Base-by-base conservation (phyloP, 2,113 vertebrate species). In the Lophochroa leadbeateri region DNA sequence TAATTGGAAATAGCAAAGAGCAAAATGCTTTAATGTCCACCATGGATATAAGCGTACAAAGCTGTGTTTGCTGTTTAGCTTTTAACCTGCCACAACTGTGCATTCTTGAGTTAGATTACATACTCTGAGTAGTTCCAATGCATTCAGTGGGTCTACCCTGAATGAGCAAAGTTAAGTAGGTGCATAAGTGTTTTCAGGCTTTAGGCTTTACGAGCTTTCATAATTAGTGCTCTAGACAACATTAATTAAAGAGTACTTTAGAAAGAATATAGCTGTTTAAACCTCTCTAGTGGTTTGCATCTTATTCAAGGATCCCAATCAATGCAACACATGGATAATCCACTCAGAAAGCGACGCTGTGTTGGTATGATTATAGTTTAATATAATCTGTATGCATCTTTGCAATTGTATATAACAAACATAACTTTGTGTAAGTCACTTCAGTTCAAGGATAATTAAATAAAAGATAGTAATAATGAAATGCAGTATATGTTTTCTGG, bases 181-280 rank as follows among this genome's bases (percentile, higher is more conserved):
- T 95, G 69, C 88, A 81, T 86, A 96, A 95, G 88, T 96, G 94
- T 83, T 96, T 94, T 55, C 92, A 95, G 86, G 83, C 95, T 96
- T 94, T 95, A 93, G 95, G 93, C 92, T 94, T 93, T 92, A 87
- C 74, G 82, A 92, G 95, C 90, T 94, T 91, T 92, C 90, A 95
- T 96, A 96, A 96, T 96, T 96, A 96, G 79, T 55, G 77, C 92
- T 92, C 61, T 44, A 96, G 92, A 96, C 92, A 96, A 95, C 95
- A 95, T 95, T 94, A 97, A 96, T 96, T 97, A 95, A 96, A 91
- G 82, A 79, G 92, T 60, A 55, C 92, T 97, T 96, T 95, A 95
- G 88, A 49, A 94, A 92, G 85, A 95, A 94, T 95, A 88, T 87
- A 92, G 92, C 83, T 94, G 52, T 92, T 93, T 88, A 92, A 95